These are phyloP conservation scores for Scortum barcoo DNA, from an alignment of 2,113 vertebrate species.

Conservation along the genomic window DNA sequence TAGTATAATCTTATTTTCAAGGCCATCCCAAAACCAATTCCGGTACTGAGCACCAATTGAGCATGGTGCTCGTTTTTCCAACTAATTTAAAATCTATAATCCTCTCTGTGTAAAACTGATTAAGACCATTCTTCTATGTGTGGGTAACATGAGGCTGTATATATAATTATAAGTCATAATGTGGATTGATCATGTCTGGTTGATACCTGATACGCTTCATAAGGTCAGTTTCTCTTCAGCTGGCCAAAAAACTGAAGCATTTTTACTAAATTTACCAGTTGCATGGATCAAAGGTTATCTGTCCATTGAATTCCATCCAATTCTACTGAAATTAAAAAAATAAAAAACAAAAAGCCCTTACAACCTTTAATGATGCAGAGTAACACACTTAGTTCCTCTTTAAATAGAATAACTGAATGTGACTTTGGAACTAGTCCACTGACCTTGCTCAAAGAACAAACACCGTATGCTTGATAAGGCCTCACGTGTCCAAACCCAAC, in stretches of 20 bases:
- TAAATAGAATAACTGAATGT: neutral
- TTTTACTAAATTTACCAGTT: neutral
- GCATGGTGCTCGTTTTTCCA: no score
- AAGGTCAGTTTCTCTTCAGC: neutral
- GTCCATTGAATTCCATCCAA: neutral
- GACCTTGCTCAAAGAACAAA: conserved; percentile 31
- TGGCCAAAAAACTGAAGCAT: neutral
- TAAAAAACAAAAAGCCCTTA: neutral
- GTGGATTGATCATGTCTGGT: neutral
- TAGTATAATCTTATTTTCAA: no score
- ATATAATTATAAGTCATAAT: neutral
- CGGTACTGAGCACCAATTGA: no score
- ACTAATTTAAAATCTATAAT: neutral
- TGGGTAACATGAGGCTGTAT: neutral
- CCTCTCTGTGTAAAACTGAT: no score
- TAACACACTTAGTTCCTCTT: neutral
- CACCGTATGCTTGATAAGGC: conserved; percentile 6
- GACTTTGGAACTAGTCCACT: neutral
- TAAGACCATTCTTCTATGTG: neutral
- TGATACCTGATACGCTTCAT: neutral
- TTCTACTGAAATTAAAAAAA: neutral
- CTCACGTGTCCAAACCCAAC: neutral
- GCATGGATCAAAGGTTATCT: neutral
- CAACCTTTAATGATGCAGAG: neutral
- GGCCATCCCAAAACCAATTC: no score